These are phyloP conservation scores for Bedellia somnulentella DNA, from an alignment of 2,888 invertebrate genomes.

Conservation along the genomic window DNA sequence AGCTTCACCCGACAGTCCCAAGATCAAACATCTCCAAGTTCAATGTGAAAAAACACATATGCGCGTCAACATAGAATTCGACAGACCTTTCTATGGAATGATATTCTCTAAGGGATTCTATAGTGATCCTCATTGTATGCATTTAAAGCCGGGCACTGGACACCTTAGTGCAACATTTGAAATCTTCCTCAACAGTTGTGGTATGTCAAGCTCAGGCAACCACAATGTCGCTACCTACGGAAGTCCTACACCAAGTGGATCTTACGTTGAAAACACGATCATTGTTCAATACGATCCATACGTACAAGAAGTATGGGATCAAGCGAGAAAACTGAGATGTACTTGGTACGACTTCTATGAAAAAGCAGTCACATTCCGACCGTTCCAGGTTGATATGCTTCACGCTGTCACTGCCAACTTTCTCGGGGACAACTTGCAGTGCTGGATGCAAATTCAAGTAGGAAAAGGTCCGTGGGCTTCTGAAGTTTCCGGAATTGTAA, in stretches of 20 bases:
- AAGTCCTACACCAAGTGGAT: conserved; percentile 87
- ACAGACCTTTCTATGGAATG: conserved; percentile 93
- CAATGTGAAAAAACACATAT: conserved; percentile 95
- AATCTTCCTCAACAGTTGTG: conserved; percentile 90
- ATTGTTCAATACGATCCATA: conserved; percentile 94
- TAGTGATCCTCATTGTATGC: conserved; percentile 89
- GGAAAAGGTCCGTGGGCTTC: conserved; percentile 98
- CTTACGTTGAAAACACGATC: conserved; percentile 92
- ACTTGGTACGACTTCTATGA: conserved; percentile 97
- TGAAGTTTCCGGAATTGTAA: conserved; percentile 92
- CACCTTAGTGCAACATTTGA: conserved; percentile 91
- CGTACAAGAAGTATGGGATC: conserved; percentile 95
- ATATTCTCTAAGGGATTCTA: conserved; percentile 94
- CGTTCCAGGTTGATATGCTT: conserved; percentile 94
- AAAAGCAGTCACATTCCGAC: conserved; percentile 91
- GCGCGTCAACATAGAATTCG: conserved; percentile 94
- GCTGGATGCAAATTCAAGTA: conserved; percentile 97
- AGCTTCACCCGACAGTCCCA: conserved; percentile 86
- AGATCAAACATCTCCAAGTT: conserved; percentile 90
- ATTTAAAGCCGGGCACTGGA: conserved; percentile 87
- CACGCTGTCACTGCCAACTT: conserved; percentile 95
- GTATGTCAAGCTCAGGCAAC: conserved; percentile 91
- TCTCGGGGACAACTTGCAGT: conserved; percentile 91
- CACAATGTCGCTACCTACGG: conserved; percentile 83
- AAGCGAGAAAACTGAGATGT: conserved; percentile 87